phyloP scores from a whole-genome alignment of 92 coral and sea anemone genomes.

The Porites divaricata region DNA sequence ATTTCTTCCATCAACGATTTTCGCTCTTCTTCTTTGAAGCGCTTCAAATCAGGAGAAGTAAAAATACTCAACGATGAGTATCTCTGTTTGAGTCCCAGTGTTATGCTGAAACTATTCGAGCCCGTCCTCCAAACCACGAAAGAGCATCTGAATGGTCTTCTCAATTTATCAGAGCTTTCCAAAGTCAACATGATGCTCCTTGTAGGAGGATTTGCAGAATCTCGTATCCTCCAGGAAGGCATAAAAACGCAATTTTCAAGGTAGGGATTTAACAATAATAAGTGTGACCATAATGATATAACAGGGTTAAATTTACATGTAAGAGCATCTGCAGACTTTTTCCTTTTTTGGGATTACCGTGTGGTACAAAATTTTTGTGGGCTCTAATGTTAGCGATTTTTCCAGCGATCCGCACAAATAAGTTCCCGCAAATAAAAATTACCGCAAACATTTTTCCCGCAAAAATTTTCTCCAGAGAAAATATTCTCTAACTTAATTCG shows the following conservation, averaged over 20 bases:
- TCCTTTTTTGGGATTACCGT: no score
- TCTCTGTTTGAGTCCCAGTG: constrained; percentile 61
- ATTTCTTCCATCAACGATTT: constrained; percentile 51
- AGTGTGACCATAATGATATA: no score
- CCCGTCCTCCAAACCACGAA: constrained; percentile 64
- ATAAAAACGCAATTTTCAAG: constrained; percentile 60
- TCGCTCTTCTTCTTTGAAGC: constrained; percentile 26
- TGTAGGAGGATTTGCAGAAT: constrained; percentile 84
- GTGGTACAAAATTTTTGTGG: no score
- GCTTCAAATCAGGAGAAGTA: constrained; percentile 32
- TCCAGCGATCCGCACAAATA: no score
- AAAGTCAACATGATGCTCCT: constrained; percentile 65
- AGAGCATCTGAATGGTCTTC: constrained; percentile 52
- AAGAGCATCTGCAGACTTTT: no score
- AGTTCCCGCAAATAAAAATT: no score
- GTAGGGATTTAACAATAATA: neutral
- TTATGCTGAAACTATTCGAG: constrained; percentile 58
- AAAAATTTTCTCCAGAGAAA: no score
- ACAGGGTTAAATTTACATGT: no score
- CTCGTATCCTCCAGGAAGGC: constrained; percentile 57
- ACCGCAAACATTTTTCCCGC: no score
- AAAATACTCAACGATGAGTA: constrained; percentile 66
- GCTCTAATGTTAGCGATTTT: no score
- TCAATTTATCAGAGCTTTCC: constrained; percentile 40
- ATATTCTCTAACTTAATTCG: no score